Conservation (phyloP, 1,140 invertebrate genomes). For the Drosophila sp. region DNA sequence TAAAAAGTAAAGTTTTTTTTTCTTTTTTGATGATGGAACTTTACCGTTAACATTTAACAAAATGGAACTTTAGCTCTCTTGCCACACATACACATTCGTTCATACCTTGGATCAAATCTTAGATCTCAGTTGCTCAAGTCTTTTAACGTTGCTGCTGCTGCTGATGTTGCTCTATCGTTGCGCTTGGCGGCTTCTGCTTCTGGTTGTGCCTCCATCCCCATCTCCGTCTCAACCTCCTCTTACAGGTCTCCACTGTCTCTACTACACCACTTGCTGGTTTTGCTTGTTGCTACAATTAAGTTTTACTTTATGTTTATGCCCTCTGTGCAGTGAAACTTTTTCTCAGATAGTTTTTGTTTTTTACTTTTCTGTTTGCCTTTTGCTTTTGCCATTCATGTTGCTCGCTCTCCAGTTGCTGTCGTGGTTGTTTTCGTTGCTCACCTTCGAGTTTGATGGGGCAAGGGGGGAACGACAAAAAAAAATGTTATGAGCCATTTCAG, state of each 20-base stretch:
- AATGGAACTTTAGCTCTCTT: slow-evolving; percentile 38
- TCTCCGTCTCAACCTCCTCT: slow-evolving; percentile 24
- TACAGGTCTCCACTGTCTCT: slow-evolving; percentile 32
- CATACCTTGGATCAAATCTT: slow-evolving; percentile 15
- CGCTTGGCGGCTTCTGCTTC: slow-evolving; percentile 76
- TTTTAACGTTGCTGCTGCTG: slow-evolving; percentile 32
- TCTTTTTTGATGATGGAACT: slow-evolving; percentile 55
- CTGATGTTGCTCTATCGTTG: slow-evolving; percentile 62
- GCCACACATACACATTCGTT: slow-evolving; percentile 24
- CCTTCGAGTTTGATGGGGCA: slow-evolving; percentile 41
- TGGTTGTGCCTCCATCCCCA: slow-evolving; percentile 30
- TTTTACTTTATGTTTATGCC: slow-evolving; percentile 80
- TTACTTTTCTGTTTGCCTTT: slow-evolving; percentile 27
- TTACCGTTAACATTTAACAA: slow-evolving; percentile 46
- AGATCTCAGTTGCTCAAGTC: slow-evolving; percentile 24
- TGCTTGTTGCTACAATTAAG: slow-evolving; percentile 72
- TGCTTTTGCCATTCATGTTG: slow-evolving; percentile 59
- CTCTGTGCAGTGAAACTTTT: slow-evolving; percentile 53
- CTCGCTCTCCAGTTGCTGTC: slow-evolving; percentile 32
- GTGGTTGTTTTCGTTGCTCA: slow-evolving; percentile 53
- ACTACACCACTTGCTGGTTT: slow-evolving; percentile 30
- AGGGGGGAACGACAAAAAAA: slow-evolving; percentile 28
- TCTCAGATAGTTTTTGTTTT: slow-evolving; percentile 23
- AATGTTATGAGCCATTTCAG: slow-evolving; percentile 68
- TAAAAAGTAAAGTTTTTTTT: slow-evolving; percentile 52